phyloP scores from a whole-genome alignment of 2,888 invertebrate species.

The Hoplodrina ambigua region DNA sequence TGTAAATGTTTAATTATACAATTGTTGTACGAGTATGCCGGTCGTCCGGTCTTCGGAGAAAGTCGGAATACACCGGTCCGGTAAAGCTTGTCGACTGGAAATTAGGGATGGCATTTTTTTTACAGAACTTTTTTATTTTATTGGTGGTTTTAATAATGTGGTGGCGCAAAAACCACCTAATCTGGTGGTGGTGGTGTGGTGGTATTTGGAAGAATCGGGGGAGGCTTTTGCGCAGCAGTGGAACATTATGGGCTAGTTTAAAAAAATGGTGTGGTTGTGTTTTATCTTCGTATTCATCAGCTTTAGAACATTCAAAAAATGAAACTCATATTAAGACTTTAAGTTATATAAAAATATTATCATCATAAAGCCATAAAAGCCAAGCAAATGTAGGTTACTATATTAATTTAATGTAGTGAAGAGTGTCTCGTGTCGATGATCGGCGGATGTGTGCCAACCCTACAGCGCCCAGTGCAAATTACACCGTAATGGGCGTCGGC shows the following conservation, averaged over 20 bases:
- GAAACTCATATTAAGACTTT: no score
- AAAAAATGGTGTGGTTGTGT: no score
- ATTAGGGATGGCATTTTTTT: conserved; percentile 28
- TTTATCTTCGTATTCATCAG: no score
- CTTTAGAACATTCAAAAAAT: no score
- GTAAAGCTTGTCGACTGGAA: background rate
- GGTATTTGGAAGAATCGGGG: no score
- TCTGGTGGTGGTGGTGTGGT: no score
- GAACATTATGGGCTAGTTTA: no score
- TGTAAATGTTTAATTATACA: conserved; percentile 21
- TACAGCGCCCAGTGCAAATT: conserved; percentile 51
- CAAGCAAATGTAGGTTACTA: background rate
- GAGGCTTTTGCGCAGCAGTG: no score
- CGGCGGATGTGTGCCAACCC: conserved; percentile 44
- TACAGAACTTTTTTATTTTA: no score
- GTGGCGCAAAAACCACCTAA: no score
- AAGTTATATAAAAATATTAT: no score
- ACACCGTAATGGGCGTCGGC: conserved; percentile 48
- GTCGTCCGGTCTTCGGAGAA: conserved; percentile 36
- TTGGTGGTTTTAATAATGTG: no score
- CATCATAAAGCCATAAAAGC: background rate
- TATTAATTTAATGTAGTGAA: conserved; percentile 5
- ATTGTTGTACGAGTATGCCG: conserved; percentile 16
- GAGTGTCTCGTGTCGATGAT: conserved; percentile 1
- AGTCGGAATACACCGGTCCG: conserved; percentile 36